Evolutionary conservation across 2,797 vertebrate species (phyloP), one percentile per base, ranked within the genome.

Genomic region (Ciconia nigra): DNA sequence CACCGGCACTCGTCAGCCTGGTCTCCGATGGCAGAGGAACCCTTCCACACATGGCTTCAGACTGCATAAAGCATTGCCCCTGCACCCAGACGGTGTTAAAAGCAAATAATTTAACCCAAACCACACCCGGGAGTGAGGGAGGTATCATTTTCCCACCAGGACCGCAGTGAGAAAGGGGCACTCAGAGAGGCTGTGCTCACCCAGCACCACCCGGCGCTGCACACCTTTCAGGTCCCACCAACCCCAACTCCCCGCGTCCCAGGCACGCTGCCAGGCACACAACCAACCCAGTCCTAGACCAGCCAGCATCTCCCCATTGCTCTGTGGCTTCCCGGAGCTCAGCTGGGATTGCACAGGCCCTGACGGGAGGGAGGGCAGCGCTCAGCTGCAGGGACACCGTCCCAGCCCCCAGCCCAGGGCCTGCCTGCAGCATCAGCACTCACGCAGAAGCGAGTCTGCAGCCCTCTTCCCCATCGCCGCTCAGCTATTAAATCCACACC

Each of bases 201-300:
- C 74, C 63, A n/a, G 35, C 26, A 65, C 13, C 42, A 25, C 37
- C 9, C 13, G 5, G 24, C 3, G 6, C 35, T 13, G 39, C 28
- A 39, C 20, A 15, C 39, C 65, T 52, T 47, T 11, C 51, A 10
- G 41, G 20, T 61, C 41, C 44, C 52, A 20, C 58, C 42, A 33
- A 19, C 44, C 41, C 61, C 35, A 46, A 44, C 12, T 29, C 31
- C 22, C n/a, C 52, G 8, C 3, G 7, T 51, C 25, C 54, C 77
- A 72, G 25, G 20, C 13, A 37, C 8, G 0, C 28, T 10, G 37
- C 29, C 39, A 19, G 44, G 6, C 58, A 11, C 0, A 0, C 1
- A 1, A 24, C 25, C 49, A n/a, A 4, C 47, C 15, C 33, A 16
- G 17, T 3, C 16, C 37, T 33, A 7, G 13, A 28, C 24, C 57